Base-by-base conservation (phyloP, 92 coral and sea anemone genomes). In the Porites divaricata region DNA sequence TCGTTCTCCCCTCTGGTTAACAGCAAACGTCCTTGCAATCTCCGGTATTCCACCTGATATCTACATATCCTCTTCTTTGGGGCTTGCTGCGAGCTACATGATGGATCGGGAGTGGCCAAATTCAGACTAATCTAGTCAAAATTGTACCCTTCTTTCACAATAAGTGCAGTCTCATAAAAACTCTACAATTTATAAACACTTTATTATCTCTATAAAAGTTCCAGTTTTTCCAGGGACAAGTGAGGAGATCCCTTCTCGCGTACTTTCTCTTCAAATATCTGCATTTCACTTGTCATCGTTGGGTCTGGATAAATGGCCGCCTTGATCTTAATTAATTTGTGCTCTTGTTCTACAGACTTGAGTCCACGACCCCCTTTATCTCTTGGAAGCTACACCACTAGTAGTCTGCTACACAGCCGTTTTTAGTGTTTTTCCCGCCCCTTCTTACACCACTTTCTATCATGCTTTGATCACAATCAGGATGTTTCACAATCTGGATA, bases 341-440 rank as follows among this genome's bases (percentile, higher is more conserved):
- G 81, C 83, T 81, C 90, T 71, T 66, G 59, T 80, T 87, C 87
- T 24, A 72, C 81, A 52, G 81, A 79, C 51, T 72, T 64, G 65
- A 72, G 76, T 57, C 71, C 90, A 17, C 90, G 79, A 70, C 83
- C 83, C 14, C 83, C 90, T 75, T 71, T 56, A 25, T 79, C 74
- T 76, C 80, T 74, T 16, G 85, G 75, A 69, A 58, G 80, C 50
- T 86, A 86, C 15, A 80, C 25, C 66, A 79, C n/a, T 56, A 80
- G 65, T 17, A 85, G 78, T 19, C 85, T 78, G 53, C 85, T 63
- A 58, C 68, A 63, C 21, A 84, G 89, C 68, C 77, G 89, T 57
- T 77, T 85, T 24, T n/a, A n/a, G 45, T 5, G 7, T 35, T 35
- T 35, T 35, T 35, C 45, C 45, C 45, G 7, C 45, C 45, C 4